Evolutionary conservation across 1,140 invertebrate species (phyloP).

Genomic region (Solenopsis invicta): DNA sequence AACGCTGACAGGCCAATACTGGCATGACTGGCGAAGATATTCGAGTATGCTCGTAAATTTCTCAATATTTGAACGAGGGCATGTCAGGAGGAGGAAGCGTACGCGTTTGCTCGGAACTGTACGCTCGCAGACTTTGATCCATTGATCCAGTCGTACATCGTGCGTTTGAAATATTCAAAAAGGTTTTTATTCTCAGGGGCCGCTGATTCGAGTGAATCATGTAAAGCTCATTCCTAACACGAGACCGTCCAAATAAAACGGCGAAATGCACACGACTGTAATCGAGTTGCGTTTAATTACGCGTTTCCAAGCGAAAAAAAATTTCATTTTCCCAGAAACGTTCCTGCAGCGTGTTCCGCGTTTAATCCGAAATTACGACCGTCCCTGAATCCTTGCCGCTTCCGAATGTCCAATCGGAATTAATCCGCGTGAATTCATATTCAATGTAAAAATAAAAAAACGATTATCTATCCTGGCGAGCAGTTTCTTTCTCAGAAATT

Average conservation of each 20-base stretch:
- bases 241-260: neutral
- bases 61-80: neutral
- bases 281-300: slow-evolving; percentile 53
- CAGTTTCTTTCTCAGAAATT: neutral
- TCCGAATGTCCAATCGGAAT: slow-evolving; percentile 48
- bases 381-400: slow-evolving; percentile 11
- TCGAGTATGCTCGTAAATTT: slow-evolving; percentile 42
- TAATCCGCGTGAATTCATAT: slow-evolving; percentile 57
- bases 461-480: neutral
- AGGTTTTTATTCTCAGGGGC: neutral
- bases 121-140: neutral
- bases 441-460: slow-evolving; percentile 27
- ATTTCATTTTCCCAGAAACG: slow-evolving; percentile 49
- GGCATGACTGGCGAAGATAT: slow-evolving; percentile 35
- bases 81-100: neutral
- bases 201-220: neutral
- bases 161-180: neutral
- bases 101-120: slow-evolving; percentile 1
- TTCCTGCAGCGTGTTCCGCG: slow-evolving; percentile 31
- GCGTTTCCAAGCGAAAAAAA: slow-evolving; percentile 25
- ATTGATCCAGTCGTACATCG: neutral
- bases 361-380: slow-evolving; percentile 55
- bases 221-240: slow-evolving; percentile 5
- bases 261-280: slow-evolving; percentile 2
- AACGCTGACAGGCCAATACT: slow-evolving; percentile 16